phyloP scores from a whole-genome alignment of 2,797 vertebrate species.

The Argentina silus region DNA sequence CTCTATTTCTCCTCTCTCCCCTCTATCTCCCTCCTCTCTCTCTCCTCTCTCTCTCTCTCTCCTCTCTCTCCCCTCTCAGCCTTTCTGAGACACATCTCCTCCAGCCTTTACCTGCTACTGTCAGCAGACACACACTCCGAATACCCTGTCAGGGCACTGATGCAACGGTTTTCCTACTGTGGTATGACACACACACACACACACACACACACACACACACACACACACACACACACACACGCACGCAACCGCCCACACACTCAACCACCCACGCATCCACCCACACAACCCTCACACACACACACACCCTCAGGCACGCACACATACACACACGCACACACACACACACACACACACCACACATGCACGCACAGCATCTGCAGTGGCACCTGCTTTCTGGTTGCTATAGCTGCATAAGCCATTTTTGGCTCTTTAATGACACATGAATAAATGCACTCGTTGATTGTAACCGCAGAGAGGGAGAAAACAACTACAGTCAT shows the following conservation, averaged over 20 bases:
- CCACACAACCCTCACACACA: constrained; percentile 26
- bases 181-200: constrained; percentile 35
- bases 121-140: constrained; percentile 43
- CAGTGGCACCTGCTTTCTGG: constrained; percentile 59
- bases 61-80: constrained; percentile 49
- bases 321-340: constrained; percentile 45
- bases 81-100: constrained; percentile 54
- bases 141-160: too few relatives aligned
- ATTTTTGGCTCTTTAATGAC: constrained; percentile 76
- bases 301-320: constrained; percentile 24
- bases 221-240: constrained; percentile 28
- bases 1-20: too few relatives aligned
- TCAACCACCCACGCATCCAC: constrained; percentile 48
- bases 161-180: not conserved
- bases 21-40: too few relatives aligned
- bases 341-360: constrained; percentile 34
- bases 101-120: constrained; percentile 52
- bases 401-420: constrained; percentile 60
- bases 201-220: constrained; percentile 36
- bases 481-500: constrained; percentile 70
- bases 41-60: constrained; percentile 33
- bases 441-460: constrained; percentile 70
- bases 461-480: constrained; percentile 64
- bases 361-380: constrained; percentile 21
- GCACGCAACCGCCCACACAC: constrained; percentile 20